phyloP scores from a whole-genome alignment of 2,113 vertebrate genomes.

The Peromyscus californicus region DNA sequence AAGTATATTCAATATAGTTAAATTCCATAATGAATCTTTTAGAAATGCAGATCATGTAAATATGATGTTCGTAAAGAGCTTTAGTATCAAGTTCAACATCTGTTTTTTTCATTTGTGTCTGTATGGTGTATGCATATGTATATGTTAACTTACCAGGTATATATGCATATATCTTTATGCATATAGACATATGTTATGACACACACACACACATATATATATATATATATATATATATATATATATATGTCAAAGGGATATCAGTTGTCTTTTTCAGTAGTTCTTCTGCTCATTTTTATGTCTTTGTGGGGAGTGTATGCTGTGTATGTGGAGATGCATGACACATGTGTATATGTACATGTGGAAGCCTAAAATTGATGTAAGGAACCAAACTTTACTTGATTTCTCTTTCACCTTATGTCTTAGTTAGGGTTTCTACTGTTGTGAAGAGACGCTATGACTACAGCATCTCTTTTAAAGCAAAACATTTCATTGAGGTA shows the following conservation, averaged over 20 bases:
- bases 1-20: background rate
- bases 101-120: background rate
- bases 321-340: background rate
- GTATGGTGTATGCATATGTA: background rate
- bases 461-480: background rate
- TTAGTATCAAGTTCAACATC: background rate
- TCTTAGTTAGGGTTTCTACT: background rate
- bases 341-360: background rate
- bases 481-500: background rate
- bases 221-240: background rate
- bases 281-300: background rate
- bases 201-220: too few relatives aligned
- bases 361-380: background rate
- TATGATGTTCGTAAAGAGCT: background rate
- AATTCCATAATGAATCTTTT: background rate
- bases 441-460: background rate
- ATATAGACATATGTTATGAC: too few relatives aligned
- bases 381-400: too few relatives aligned
- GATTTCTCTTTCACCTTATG: too few relatives aligned
- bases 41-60: slow-evolving; percentile 7
- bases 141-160: too few relatives aligned
- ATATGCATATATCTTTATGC: background rate
- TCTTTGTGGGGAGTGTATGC: too few relatives aligned
- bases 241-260: background rate
- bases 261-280: background rate